Evolutionary conservation across 2,888 invertebrate genomes (phyloP).

Genomic region (Sisyra terminalis): DNA sequence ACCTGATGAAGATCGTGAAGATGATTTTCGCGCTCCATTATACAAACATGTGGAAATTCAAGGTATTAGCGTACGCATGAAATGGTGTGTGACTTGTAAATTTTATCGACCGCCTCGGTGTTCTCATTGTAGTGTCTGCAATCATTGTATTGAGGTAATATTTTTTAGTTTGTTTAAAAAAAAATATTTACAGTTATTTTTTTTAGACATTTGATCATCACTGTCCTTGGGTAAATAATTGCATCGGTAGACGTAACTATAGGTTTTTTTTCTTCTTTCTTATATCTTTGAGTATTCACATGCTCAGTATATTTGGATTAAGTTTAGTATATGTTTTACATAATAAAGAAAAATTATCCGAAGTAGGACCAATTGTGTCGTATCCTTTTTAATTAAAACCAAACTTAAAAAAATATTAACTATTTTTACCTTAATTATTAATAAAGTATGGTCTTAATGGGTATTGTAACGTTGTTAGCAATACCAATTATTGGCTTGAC

Average conservation of each 20-base stretch:
- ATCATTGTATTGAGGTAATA: constrained; percentile 91
- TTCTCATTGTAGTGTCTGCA: constrained; percentile 98
- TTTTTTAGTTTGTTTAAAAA: neutral
- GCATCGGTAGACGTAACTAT: constrained; percentile 93
- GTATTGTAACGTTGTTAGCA: constrained; percentile 75
- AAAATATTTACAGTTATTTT: constrained; percentile 12
- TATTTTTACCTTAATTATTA: constrained; percentile 17
- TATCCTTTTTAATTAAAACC: constrained; percentile 43
- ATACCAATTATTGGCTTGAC: constrained; percentile 96
- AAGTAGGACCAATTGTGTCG: constrained; percentile 70
- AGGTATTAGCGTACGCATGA: constrained; percentile 98
- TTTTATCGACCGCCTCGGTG: constrained; percentile 98
- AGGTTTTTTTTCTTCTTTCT: constrained; percentile 98
- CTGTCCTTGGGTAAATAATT: constrained; percentile 96
- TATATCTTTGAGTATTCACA: constrained; percentile 88
- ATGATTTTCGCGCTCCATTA: constrained; percentile 90
- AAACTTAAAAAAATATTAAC: neutral
- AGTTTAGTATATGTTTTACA: constrained; percentile 85
- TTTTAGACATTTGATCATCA: constrained; percentile 98
- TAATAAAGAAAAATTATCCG: constrained; percentile 62
- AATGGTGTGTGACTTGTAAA: constrained; percentile 99
- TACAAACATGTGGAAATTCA: constrained; percentile 97
- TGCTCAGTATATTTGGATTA: constrained; percentile 91
- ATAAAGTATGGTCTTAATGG: constrained; percentile 75
- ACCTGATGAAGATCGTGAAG: constrained; percentile 92